These are phyloP conservation scores for Plutella xylostella DNA, from an alignment of 2,888 invertebrate genomes.

Conservation along the genomic window DNA sequence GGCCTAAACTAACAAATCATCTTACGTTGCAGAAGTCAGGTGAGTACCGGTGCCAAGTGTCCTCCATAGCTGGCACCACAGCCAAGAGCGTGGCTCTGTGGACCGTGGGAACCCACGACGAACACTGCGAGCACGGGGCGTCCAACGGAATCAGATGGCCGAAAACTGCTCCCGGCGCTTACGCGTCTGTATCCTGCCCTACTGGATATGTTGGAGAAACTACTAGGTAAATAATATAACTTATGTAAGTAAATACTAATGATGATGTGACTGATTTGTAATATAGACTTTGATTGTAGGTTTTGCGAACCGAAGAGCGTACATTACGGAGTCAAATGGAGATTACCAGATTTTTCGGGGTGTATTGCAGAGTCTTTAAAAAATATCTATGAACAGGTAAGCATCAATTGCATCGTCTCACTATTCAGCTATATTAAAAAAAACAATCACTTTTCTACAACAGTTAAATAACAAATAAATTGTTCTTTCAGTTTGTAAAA, in stretches of 20 bases:
- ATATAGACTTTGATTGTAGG: constrained; percentile 27
- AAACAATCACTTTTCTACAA: not conserved
- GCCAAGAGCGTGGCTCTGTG: constrained; percentile 71
- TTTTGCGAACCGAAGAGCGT: constrained; percentile 59
- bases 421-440: not conserved
- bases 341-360: constrained; percentile 79
- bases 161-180: constrained; percentile 79
- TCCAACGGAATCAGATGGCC: constrained; percentile 65
- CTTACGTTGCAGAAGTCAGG: constrained; percentile 74
- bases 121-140: constrained; percentile 66
- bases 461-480: too few species aligned
- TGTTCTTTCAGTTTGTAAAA: constrained; percentile 54
- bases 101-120: constrained; percentile 72
- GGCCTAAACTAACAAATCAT: too few species aligned
- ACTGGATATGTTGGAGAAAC: constrained; percentile 62
- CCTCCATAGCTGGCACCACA: constrained; percentile 59
- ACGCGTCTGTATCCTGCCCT: constrained; percentile 64
- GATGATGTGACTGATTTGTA: not conserved
- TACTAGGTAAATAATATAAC: constrained; percentile 31
- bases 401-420: not conserved
- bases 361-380: constrained; percentile 76
- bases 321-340: constrained; percentile 78
- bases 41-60: constrained; percentile 81
- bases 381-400: constrained; percentile 73
- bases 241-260: not conserved